These are phyloP conservation scores for Parnassius glacialis DNA, from an alignment of 2,888 invertebrate species.

Conservation along the genomic window DNA sequence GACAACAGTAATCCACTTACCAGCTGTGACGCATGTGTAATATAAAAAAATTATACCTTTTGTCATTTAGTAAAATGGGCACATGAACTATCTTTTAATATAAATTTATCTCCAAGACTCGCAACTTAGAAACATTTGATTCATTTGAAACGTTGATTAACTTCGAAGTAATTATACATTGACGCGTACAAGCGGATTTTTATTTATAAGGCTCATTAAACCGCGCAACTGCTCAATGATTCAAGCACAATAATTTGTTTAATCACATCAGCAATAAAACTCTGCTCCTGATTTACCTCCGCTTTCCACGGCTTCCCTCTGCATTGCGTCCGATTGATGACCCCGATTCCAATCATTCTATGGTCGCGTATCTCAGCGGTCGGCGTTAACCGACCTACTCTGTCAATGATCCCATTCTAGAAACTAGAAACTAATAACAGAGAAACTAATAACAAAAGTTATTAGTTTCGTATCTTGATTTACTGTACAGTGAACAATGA, in stretches of 20 bases:
- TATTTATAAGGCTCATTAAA: constrained; percentile 1
- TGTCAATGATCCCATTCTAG: too few species aligned
- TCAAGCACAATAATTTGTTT: not conserved
- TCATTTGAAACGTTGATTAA: not conserved
- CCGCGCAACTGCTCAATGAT: not conserved
- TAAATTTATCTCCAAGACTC: not conserved
- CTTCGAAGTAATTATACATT: not conserved
- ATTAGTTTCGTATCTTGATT: too few species aligned
- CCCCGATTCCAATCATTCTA: not conserved
- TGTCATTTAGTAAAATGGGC: too few species aligned
- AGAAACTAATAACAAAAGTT: too few species aligned
- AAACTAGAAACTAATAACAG: too few species aligned
- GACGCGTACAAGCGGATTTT: not conserved
- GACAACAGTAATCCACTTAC: too few species aligned
- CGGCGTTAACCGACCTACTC: too few species aligned
- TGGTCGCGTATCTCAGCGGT: too few species aligned
- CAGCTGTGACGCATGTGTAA: too few species aligned
- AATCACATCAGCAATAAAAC: not conserved
- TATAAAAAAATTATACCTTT: too few species aligned
- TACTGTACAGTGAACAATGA: too few species aligned
- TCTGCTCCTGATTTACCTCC: not conserved
- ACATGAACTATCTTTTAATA: too few species aligned
- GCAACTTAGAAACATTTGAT: not conserved
- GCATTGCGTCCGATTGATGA: not conserved
- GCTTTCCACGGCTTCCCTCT: not conserved